Evolutionary conservation across 1,140 invertebrate genomes (phyloP).

Genomic region (Cotesia glomerata): DNA sequence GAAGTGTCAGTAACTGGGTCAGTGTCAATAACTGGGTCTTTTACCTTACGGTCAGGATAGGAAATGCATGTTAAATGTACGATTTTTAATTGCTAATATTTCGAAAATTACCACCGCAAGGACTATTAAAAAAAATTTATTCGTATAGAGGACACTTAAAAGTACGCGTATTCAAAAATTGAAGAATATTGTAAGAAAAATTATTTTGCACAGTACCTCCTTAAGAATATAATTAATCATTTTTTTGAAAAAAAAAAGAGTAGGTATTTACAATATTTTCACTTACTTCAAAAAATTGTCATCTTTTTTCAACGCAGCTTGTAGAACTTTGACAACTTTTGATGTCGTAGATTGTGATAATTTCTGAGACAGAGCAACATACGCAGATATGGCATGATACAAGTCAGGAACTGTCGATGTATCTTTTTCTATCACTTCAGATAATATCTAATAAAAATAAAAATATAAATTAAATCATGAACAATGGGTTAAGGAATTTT

Average conservation of each 20-base stretch:
- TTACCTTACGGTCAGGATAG: too few species aligned
- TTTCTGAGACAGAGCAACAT: constrained; percentile 55
- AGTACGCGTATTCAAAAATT: too few species aligned
- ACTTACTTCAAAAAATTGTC: constrained; percentile 75
- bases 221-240: too few species aligned
- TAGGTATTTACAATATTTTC: neutral
- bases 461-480: constrained; percentile 22
- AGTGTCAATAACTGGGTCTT: too few species aligned
- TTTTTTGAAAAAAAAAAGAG: neutral
- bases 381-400: constrained; percentile 58
- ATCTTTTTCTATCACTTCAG: constrained; percentile 59
- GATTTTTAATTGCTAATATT: too few species aligned
- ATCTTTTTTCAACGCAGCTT: constrained; percentile 77
- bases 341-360: constrained; percentile 61
- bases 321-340: constrained; percentile 70
- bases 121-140: too few species aligned
- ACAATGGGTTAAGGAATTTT: neutral
- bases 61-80: too few species aligned
- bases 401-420: constrained; percentile 59
- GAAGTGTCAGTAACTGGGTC: too few species aligned
- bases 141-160: too few species aligned
- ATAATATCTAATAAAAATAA: constrained; percentile 49
- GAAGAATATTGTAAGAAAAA: too few species aligned
- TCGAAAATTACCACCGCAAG: too few species aligned
- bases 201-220: too few species aligned